These are phyloP conservation scores for Melipona beecheii DNA, from an alignment of 2,888 invertebrate species.

Conservation along the genomic window DNA sequence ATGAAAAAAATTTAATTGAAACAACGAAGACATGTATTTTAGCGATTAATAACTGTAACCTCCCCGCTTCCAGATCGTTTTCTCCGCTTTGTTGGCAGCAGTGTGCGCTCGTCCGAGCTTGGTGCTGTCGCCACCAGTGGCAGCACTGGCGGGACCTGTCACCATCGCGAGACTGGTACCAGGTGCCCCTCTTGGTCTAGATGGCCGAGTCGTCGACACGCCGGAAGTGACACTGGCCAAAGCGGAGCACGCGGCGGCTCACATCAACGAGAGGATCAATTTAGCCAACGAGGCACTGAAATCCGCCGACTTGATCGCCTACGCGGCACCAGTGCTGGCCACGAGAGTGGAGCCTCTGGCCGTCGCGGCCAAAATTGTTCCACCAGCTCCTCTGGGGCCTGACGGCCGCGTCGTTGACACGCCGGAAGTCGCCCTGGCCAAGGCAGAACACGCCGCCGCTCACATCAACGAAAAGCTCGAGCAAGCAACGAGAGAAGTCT, in stretches of 20 bases:
- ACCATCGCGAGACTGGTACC: conserved; percentile 65
- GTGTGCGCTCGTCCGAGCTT: conserved; percentile 66
- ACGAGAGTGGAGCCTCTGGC: conserved; percentile 3
- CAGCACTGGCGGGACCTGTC: conserved; percentile 39
- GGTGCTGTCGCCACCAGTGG: conserved; percentile 33
- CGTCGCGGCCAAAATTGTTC: conserved; percentile 56
- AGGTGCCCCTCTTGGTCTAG: conserved; percentile 78
- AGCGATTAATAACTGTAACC: too few relatives aligned
- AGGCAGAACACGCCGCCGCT: conserved; percentile 80
- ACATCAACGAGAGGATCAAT: conserved; percentile 75
- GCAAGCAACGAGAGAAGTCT: conserved; percentile 49
- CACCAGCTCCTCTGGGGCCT: conserved; percentile 76
- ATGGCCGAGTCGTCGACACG: conserved; percentile 81
- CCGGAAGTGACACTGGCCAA: conserved; percentile 80
- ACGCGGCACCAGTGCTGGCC: conserved; percentile 13
- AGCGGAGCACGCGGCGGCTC: conserved; percentile 81
- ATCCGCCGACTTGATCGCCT: conserved; percentile 54
- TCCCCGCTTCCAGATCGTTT: conserved; percentile 52
- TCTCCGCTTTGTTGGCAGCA: conserved; percentile 70
- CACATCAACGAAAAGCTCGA: conserved; percentile 75
- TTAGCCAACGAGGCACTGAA: conserved; percentile 67
- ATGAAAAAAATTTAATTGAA: too few relatives aligned
- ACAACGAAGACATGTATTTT: too few relatives aligned
- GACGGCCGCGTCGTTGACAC: conserved; percentile 82
- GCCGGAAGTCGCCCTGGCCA: conserved; percentile 79